Conservation (phyloP, 2,113 vertebrate genomes). For the Probosciger aterrimus region DNA sequence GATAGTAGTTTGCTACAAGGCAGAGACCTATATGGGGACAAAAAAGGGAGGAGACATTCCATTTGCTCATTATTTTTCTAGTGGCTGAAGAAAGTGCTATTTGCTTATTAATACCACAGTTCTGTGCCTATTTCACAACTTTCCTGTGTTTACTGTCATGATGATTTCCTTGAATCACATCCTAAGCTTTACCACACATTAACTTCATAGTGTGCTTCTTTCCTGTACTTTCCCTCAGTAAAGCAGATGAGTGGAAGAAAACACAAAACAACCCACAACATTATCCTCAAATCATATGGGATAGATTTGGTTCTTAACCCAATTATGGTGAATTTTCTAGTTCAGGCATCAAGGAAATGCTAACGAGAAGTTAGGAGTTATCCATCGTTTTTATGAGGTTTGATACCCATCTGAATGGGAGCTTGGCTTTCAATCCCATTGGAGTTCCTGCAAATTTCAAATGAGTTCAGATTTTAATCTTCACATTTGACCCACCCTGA, state of each 20-base stretch:
- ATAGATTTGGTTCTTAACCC: not conserved
- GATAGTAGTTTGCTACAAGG: not conserved
- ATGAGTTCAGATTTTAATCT: not conserved
- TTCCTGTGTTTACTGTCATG: not conserved
- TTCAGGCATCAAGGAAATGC: not conserved
- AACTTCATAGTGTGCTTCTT: not conserved
- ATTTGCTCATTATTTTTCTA: not conserved
- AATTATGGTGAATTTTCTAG: not conserved
- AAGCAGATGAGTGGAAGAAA: not conserved
- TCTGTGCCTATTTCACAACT: slow-evolving; percentile 17
- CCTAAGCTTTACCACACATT: not conserved
- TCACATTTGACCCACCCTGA: not conserved
- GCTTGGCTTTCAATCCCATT: not conserved
- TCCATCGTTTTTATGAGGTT: not conserved
- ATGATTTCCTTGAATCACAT: not conserved
- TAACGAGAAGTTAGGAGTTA: not conserved
- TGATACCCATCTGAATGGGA: not conserved
- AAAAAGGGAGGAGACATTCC: slow-evolving; percentile 39
- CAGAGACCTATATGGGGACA: not conserved
- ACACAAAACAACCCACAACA: not conserved
- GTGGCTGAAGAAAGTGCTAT: not conserved
- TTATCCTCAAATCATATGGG: not conserved
- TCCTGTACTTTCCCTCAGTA: not conserved
- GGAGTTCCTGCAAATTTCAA: not conserved
- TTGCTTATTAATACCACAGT: slow-evolving; percentile 24